A percentile compares a stretch with the other conserved stretches of the same genome.
Evolutionary conservation across 2,888 invertebrate genomes (phyloP).

Genomic region (Habrosyne pyritoides): DNA sequence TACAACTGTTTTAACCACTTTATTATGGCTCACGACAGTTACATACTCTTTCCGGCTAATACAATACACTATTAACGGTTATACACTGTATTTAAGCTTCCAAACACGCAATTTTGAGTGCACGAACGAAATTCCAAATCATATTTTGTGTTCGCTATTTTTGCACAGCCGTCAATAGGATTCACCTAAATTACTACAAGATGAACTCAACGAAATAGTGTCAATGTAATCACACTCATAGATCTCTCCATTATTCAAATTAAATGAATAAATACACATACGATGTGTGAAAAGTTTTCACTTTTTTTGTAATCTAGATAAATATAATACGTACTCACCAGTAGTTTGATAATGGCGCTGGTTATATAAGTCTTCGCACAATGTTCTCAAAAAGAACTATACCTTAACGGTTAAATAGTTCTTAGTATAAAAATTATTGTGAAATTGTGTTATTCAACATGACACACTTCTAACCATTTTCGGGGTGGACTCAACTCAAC

Average conservation of each 20-base stretch:
- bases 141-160: neutral
- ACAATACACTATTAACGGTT: neutral
- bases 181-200: slow-evolving; percentile 24
- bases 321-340: slow-evolving; percentile 20
- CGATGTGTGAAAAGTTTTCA: slow-evolving; percentile 4
- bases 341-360: slow-evolving; percentile 12
- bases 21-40: neutral
- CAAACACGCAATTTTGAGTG: neutral
- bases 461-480: slow-evolving; percentile 70
- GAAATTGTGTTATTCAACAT: slow-evolving; percentile 40
- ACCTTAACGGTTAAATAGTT: slow-evolving; percentile 37
- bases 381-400: slow-evolving; percentile 23
- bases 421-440: slow-evolving; percentile 44
- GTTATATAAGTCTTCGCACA: slow-evolving; percentile 7
- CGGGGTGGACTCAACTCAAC: slow-evolving; percentile 41
- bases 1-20: neutral
- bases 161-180: too few relatives aligned
- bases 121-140: neutral
- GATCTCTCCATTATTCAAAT: slow-evolving; percentile 56
- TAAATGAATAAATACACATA: slow-evolving; percentile 29
- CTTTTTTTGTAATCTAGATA: slow-evolving; percentile 19
- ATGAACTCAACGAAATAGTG: slow-evolving; percentile 38
- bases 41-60: neutral
- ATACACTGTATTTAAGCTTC: neutral
- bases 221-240: slow-evolving; percentile 31